Evolutionary conservation across 2,797 vertebrate species (phyloP), one percentile per base, ranked within the genome.

Genomic region (Phoxinus dragarum): DNA sequence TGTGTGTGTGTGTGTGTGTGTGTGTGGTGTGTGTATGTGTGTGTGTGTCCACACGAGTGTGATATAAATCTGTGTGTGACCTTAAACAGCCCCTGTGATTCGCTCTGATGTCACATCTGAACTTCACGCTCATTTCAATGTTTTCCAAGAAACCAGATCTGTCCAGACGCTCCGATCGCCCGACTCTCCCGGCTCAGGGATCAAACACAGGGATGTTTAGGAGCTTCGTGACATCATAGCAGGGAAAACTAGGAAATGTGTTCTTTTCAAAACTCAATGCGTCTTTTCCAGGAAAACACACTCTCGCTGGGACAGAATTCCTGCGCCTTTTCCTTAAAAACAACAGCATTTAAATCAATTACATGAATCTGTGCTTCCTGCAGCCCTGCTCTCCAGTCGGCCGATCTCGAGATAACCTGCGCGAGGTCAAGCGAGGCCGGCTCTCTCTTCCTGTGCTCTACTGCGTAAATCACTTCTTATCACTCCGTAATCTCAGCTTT

Each of bases 51-150:
- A 44, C 42, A 44, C 3, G 47, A 5, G 47, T 49, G 14, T 5
- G 47, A 49, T 16, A 49, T 49, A 49, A 16, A 5, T 49, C 4
- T 1, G 47, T 49, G 47, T 49, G 47, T 49, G 87, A 52, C 85
- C 87, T 88, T 14, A 27, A 64, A 83, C 76, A 6, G 66, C 82
- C 86, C 75, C 69, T 49, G 36, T 42, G 31, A 7, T 79, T 82
- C 79, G 77, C 73, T 78, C 74, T 79, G 71, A 84, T 27, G 78
- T 68, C 77, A 67, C 78, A 61, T 72, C 54, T n/a, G n/a, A 66
- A 66, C 40, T 66, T 66, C 59, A 80, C 42, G 2, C 36, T 80
- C 78, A 49, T 36, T 67, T 31, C 31, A 9, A 2, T 36, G 42
- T 68, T 69, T 27, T 36, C 40, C 42, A 67, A 36, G 42, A 49